A percentile compares a stretch with the other conserved stretches of the same genome.
phyloP scores from a whole-genome alignment of 2,113 vertebrate species.

The Panthera tigris region DNA sequence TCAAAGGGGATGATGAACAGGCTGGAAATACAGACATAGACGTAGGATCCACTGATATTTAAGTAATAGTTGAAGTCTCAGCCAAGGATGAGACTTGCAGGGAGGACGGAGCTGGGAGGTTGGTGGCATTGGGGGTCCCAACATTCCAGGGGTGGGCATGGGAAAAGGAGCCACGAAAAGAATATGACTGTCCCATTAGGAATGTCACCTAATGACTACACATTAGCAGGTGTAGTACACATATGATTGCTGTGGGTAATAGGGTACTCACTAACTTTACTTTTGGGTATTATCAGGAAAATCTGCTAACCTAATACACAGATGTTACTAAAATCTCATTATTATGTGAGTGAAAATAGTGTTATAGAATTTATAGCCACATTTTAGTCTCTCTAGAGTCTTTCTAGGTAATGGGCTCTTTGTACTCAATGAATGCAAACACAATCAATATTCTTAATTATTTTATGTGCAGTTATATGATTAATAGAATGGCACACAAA shows the following conservation, averaged over 20 bases:
- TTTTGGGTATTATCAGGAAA: neutral
- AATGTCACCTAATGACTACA: too few relatives aligned
- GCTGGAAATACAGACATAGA: neutral
- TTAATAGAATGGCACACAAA: neutral
- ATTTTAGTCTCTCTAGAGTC: neutral
- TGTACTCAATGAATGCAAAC: neutral
- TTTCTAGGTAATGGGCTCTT: neutral
- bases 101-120: neutral
- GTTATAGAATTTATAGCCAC: neutral
- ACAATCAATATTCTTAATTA: neutral
- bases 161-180: accelerated
- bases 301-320: neutral
- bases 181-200: too few relatives aligned
- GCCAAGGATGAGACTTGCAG: neutral
- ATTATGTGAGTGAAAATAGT: neutral
- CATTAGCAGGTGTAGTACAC: accelerated
- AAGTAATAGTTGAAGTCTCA: neutral
- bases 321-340: neutral
- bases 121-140: neutral
- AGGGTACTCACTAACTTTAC: neutral
- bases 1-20: neutral
- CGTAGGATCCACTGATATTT: neutral
- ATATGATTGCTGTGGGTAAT: too few relatives aligned
- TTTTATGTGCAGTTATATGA: neutral
- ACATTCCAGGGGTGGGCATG: neutral